Conservation (phyloP, 1,140 invertebrate genomes). For the Wasmannia auropunctata region DNA sequence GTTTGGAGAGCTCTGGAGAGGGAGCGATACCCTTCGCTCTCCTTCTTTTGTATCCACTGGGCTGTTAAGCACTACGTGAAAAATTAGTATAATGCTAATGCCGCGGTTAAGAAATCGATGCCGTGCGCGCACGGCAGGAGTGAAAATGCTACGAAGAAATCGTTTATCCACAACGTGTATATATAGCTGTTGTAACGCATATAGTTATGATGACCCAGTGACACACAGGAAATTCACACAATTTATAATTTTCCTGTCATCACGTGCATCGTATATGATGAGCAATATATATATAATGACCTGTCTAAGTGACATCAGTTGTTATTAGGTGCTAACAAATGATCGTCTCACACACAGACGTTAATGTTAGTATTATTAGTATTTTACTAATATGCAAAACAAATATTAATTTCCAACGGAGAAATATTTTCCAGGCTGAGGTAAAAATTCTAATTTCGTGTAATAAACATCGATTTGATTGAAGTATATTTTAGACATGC, state of each 20-base stretch:
- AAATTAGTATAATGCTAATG: conserved; percentile 48
- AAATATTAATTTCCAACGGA: neutral
- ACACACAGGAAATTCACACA: conserved; percentile 11
- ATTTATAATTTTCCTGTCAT: conserved; percentile 23
- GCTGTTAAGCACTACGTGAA: conserved; percentile 34
- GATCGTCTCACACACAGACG: too few relatives aligned
- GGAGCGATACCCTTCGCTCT: too few relatives aligned
- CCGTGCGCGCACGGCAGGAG: conserved; percentile 27
- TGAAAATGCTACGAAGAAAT: conserved; percentile 39
- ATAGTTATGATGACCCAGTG: conserved; percentile 25
- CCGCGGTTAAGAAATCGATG: conserved; percentile 51
- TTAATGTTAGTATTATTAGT: too few relatives aligned
- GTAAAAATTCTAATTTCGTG: neutral
- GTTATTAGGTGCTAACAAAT: neutral
- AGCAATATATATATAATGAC: neutral
- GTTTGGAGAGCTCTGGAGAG: too few relatives aligned
- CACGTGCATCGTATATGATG: neutral
- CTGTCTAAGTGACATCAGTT: neutral
- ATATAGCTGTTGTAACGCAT: neutral
- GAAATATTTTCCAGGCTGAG: neutral
- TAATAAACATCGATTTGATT: neutral
- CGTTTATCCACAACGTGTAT: conserved; percentile 31
- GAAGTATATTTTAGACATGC: neutral
- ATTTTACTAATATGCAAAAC: neutral
- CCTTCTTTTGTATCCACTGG: too few relatives aligned